These are phyloP conservation scores for Ophioderma brevispina DNA, from an alignment of 35 echinoderm and acorn worm genomes.

Conservation along the genomic window DNA sequence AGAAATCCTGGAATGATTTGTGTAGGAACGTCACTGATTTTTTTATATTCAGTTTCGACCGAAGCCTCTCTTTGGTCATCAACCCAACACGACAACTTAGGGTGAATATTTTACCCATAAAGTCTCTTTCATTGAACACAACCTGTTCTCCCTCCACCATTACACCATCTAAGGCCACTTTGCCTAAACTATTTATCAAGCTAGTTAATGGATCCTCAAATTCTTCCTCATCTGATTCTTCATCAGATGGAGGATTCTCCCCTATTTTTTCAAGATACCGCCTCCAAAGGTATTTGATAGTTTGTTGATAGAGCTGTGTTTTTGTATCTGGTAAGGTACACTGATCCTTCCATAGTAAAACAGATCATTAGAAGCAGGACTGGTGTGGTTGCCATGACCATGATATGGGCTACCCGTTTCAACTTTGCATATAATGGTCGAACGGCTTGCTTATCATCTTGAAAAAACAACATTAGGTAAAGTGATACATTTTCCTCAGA, in stretches of 20 bases:
- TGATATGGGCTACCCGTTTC: not conserved
- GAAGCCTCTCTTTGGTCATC: no score
- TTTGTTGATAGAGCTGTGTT: not conserved
- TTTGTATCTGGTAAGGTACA: not conserved
- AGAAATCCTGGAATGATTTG: no score
- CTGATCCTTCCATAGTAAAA: not conserved
- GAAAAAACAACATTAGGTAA: not conserved
- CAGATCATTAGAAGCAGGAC: not conserved
- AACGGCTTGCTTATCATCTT: not conserved
- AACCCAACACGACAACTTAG: no score
- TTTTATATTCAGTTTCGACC: no score
- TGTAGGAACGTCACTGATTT: no score
- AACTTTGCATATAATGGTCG: not conserved
- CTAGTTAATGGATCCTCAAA: not conserved
- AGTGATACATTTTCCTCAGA: not conserved
- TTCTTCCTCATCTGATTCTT: not conserved
- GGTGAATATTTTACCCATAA: no score
- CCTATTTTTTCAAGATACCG: not conserved
- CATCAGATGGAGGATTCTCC: not conserved
- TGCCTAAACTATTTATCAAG: not conserved
- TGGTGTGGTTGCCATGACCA: not conserved
- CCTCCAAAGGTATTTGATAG: not conserved
- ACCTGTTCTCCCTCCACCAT: no score
- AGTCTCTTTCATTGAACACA: no score
- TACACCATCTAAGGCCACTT: no score